Conservation (phyloP, 2,888 invertebrate species). For the Lasioglossum malachurum region DNA sequence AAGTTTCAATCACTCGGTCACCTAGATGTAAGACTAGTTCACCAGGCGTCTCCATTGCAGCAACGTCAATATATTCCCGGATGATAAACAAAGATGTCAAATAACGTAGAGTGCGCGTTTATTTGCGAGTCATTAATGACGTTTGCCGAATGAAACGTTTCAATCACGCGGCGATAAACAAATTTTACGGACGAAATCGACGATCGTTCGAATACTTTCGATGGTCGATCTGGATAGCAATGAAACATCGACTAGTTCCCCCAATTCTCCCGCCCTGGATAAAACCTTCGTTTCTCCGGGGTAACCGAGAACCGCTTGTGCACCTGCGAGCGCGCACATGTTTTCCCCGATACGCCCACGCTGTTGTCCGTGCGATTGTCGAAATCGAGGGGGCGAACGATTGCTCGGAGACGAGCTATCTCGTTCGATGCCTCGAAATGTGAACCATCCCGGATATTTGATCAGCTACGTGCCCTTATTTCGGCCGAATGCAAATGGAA, state of each 20-base stretch:
- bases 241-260: slow-evolving; percentile 14
- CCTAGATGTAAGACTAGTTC: too few relatives aligned
- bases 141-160: neutral
- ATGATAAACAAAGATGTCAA: neutral
- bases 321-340: slow-evolving; percentile 32
- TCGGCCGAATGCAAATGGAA: neutral
- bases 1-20: too few relatives aligned
- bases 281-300: neutral
- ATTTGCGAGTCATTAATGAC: neutral
- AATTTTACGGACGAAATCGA: neutral
- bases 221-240: neutral
- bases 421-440: too few relatives aligned
- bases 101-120: neutral
- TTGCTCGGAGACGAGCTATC: slow-evolving; percentile 15
- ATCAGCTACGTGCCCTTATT: neutral
- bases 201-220: neutral
- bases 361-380: neutral
- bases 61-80: too few relatives aligned
- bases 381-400: slow-evolving; percentile 16
- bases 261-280: neutral
- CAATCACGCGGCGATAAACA: neutral
- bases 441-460: neutral
- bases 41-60: too few relatives aligned
- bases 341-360: slow-evolving; percentile 28
- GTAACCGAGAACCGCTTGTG: neutral